These are phyloP conservation scores for Sphaeridia pumilis DNA, from an alignment of 2,888 invertebrate species.

Conservation along the genomic window DNA sequence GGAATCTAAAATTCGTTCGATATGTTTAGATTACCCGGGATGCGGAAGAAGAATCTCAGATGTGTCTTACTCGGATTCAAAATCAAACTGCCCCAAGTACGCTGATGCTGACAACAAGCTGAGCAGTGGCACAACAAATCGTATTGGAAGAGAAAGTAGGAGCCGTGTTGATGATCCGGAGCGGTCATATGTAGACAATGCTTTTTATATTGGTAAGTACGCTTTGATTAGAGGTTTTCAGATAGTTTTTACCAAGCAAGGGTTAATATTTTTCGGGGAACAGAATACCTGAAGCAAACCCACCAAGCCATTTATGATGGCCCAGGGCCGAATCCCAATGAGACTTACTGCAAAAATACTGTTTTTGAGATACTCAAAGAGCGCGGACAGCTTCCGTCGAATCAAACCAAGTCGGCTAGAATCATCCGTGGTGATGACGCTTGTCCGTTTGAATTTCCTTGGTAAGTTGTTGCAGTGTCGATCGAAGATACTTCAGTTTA, in stretches of 20 bases:
- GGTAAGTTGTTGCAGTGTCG: conserved; percentile 23
- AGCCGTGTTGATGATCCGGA: not conserved
- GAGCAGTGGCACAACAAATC: not conserved
- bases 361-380: conserved; percentile 12
- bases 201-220: conserved; percentile 32
- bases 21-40: conserved; percentile 25
- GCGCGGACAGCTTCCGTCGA: conserved; percentile 7
- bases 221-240: not conserved
- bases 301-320: conserved; percentile 26
- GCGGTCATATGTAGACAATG: conserved; percentile 23
- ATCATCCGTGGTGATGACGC: conserved; percentile 39
- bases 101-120: not conserved
- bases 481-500: not conserved
- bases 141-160: not conserved
- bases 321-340: conserved; percentile 24
- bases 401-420: conserved; percentile 27
- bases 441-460: conserved; percentile 39
- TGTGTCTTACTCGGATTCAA: not conserved
- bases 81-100: not conserved
- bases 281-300: conserved; percentile 33
- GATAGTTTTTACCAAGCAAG: not conserved
- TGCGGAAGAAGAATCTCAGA: conserved; percentile 20
- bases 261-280: not conserved
- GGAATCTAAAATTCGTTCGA: too few species aligned
- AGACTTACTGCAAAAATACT: conserved; percentile 15